Conservation (phyloP, 2,113 vertebrate species). For the Lanius ludovicianus region DNA sequence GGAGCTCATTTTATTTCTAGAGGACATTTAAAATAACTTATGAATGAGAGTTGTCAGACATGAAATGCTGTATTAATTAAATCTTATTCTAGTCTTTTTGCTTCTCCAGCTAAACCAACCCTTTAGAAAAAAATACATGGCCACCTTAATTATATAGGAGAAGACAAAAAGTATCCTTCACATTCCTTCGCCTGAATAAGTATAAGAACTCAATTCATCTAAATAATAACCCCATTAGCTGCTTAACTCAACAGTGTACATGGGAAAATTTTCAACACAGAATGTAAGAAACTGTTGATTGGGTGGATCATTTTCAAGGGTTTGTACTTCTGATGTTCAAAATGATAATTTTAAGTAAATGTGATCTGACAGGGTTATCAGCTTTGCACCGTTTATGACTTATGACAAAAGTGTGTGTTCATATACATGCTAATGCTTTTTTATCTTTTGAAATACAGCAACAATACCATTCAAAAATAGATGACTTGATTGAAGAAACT, state of each 20-base stretch:
- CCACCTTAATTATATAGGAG: conserved; percentile 89
- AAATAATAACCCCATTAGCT: conserved; percentile 94
- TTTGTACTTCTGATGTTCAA: conserved; percentile 75
- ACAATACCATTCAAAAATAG: conserved; percentile 98
- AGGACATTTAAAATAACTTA: conserved; percentile 86
- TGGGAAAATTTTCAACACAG: conserved; percentile 82
- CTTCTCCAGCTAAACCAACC: conserved; percentile 83
- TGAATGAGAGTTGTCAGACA: conserved; percentile 89
- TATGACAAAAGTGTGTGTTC: conserved; percentile 60
- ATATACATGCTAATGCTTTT: conserved; percentile 60
- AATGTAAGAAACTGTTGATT: conserved; percentile 77
- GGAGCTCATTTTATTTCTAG: conserved; percentile 78
- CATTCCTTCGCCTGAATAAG: conserved; percentile 91
- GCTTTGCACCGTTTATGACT: conserved; percentile 62
- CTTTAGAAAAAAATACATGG: conserved; percentile 87
- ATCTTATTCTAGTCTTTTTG: conserved; percentile 90
- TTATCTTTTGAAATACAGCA: conserved; percentile 81
- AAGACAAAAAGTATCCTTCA: conserved; percentile 97
- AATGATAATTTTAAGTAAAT: conserved; percentile 76
- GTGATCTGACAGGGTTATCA: conserved; percentile 62
- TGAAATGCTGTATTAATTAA: conserved; percentile 98
- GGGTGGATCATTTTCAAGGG: conserved; percentile 80
- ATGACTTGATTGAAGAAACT: conserved; percentile 92
- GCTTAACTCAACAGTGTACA: conserved; percentile 90
- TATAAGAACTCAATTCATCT: conserved; percentile 88